Percentiles rank a stretch among this genome's conserved stretches.
phyloP scores from a whole-genome alignment of 2,888 invertebrate genomes.

The Zygothrica quintamaculata region DNA sequence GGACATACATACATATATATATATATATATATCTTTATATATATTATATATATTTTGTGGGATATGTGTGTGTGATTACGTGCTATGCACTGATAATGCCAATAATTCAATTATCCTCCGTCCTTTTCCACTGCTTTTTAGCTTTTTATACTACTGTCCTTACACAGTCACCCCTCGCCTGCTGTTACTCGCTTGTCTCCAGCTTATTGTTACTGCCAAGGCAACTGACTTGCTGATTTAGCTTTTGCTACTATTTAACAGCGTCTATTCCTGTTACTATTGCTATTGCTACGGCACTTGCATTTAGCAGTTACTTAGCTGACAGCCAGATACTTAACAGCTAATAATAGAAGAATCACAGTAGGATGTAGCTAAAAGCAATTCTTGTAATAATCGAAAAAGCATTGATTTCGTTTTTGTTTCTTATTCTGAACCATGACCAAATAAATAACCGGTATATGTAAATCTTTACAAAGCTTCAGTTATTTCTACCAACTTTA shows the following conservation, averaged over 20 bases:
- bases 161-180: conserved; percentile 1
- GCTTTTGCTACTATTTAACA: conserved; percentile 21
- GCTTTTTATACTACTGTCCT: conserved; percentile 11
- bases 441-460: neutral
- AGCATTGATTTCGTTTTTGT: neutral
- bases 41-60: neutral
- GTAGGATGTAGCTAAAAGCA: conserved; percentile 52
- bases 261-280: conserved; percentile 31
- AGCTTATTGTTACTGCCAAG: conserved; percentile 61
- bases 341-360: conserved; percentile 25
- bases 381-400: conserved; percentile 44
- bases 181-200: conserved; percentile 23
- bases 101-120: conserved; percentile 72
- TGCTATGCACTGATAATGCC: conserved; percentile 65
- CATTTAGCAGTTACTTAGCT: conserved; percentile 63
- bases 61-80: conserved; percentile 20
- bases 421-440: neutral
- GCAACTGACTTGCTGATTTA: conserved; percentile 53
- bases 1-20: conserved; percentile 8
- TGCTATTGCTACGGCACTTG: conserved; percentile 16
- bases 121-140: conserved; percentile 30
- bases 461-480: too few species aligned
- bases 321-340: conserved; percentile 49
- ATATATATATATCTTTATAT: neutral
- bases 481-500: too few species aligned